A percentile compares a stretch with the other conserved stretches of the same genome.
Conservation (phyloP, 2,888 invertebrate genomes). For the Cyclophora albipunctata region DNA sequence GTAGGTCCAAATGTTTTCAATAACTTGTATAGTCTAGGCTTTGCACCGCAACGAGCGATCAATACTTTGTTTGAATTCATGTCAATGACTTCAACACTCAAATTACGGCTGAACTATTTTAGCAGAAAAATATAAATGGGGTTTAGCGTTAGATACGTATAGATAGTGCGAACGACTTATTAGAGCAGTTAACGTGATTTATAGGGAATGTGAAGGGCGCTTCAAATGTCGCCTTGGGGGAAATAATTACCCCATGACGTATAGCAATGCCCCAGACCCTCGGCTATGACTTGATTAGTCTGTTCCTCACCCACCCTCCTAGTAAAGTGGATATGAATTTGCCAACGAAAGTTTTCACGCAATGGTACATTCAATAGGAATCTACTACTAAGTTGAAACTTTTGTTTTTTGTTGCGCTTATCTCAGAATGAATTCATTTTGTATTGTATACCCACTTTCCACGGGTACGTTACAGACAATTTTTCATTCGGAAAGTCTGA, state of each 20-base stretch:
- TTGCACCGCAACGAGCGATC: slow-evolving; percentile 1
- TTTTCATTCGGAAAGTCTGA: too few relatives aligned
- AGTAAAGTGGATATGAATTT: slow-evolving; percentile 12
- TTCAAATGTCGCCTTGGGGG: slow-evolving; percentile 40
- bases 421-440: too few relatives aligned
- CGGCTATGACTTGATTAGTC: slow-evolving; percentile 39
- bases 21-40: not conserved
- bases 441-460: too few relatives aligned
- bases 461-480: too few relatives aligned
- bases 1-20: not conserved
- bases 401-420: too few relatives aligned
- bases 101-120: not conserved
- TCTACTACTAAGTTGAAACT: too few relatives aligned
- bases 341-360: not conserved
- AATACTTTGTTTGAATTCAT: slow-evolving; percentile 1
- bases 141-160: slow-evolving; percentile 3
- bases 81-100: slow-evolving; percentile 2
- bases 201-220: slow-evolving; percentile 37
- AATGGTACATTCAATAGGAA: too few relatives aligned
- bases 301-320: slow-evolving; percentile 38
- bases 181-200: slow-evolving; percentile 54
- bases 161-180: slow-evolving; percentile 35
- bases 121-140: not conserved
- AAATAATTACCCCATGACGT: slow-evolving; percentile 40
- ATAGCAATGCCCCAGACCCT: slow-evolving; percentile 35